Evolutionary conservation across 2,113 vertebrate genomes (phyloP).

Genomic region (Rhynchomys soricoides): DNA sequence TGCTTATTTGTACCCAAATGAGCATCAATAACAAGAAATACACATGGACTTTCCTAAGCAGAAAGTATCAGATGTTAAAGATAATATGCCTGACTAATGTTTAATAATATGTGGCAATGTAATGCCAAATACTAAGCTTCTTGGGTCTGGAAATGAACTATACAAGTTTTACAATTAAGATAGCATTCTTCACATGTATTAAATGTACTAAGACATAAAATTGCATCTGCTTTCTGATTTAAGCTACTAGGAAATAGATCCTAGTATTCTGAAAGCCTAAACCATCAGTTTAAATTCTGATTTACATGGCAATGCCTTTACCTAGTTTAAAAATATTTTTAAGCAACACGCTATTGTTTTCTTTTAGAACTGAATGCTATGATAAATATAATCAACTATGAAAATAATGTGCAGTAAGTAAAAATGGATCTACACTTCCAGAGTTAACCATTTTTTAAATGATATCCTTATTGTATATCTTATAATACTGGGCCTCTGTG

Average conservation of each 20-base stretch:
- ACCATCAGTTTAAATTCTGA: background rate
- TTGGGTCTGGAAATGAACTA: slow-evolving; percentile 28
- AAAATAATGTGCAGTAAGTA: background rate
- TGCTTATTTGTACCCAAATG: slow-evolving; percentile 29
- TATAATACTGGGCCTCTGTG: background rate
- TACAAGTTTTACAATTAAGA: slow-evolving; percentile 33
- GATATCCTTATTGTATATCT: background rate
- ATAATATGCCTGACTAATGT: slow-evolving; percentile 45
- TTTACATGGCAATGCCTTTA: slow-evolving; percentile 31
- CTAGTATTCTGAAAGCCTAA: slow-evolving; percentile 30
- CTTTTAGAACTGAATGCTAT: background rate
- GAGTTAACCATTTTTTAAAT: background rate
- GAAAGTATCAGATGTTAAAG: slow-evolving; percentile 16
- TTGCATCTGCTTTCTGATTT: slow-evolving; percentile 58
- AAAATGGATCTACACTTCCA: background rate
- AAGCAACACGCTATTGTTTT: background rate
- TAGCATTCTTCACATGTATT: slow-evolving; percentile 11
- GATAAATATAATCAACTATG: slow-evolving; percentile 5
- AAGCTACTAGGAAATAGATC: background rate
- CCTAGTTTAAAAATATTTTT: slow-evolving; percentile 49
- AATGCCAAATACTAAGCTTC: slow-evolving; percentile 40
- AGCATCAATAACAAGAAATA: slow-evolving; percentile 50
- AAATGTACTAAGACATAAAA: slow-evolving; percentile 36
- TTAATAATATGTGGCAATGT: slow-evolving; percentile 26
- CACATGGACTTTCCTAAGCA: slow-evolving; percentile 43